Conservation (phyloP, 2,888 invertebrate species). For the Gasteruption jaculator region DNA sequence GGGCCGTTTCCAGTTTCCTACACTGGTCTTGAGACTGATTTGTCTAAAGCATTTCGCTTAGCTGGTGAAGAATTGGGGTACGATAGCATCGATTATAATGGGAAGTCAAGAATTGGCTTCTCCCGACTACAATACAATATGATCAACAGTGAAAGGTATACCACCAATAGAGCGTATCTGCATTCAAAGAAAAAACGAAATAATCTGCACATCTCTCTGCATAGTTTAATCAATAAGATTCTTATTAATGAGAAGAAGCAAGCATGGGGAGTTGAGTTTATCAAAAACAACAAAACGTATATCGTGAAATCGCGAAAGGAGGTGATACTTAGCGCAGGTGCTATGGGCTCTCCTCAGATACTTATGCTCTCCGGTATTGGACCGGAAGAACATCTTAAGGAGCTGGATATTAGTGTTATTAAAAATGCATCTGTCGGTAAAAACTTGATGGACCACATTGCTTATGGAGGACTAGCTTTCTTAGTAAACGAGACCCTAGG, state of each 20-base stretch:
- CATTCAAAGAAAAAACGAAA: constrained; percentile 55
- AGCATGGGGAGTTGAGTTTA: constrained; percentile 67
- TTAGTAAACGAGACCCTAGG: constrained; percentile 53
- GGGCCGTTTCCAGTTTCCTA: constrained; percentile 60
- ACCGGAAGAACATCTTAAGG: constrained; percentile 58
- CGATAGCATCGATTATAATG: constrained; percentile 67
- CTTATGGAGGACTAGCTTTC: constrained; percentile 60
- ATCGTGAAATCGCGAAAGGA: constrained; percentile 63
- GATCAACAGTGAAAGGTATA: constrained; percentile 58
- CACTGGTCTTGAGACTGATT: constrained; percentile 55
- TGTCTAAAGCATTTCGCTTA: constrained; percentile 62
- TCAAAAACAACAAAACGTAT: constrained; percentile 52
- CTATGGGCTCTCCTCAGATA: constrained; percentile 75
- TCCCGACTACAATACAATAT: constrained; percentile 64
- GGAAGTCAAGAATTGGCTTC: constrained; percentile 61
- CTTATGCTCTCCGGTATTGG: constrained; percentile 78
- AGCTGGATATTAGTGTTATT: constrained; percentile 55
- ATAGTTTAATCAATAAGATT: constrained; percentile 61
- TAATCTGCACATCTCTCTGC: constrained; percentile 66
- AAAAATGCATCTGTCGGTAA: constrained; percentile 62
- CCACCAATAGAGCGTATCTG: constrained; percentile 60
- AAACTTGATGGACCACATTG: constrained; percentile 63
- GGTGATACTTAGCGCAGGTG: constrained; percentile 71
- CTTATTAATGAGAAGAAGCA: constrained; percentile 61
- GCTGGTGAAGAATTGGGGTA: constrained; percentile 61